A percentile compares a stretch with the other conserved stretches of the same genome.
Evolutionary conservation across 2,113 vertebrate genomes (phyloP).

Genomic region (Pterophyllum scalare): DNA sequence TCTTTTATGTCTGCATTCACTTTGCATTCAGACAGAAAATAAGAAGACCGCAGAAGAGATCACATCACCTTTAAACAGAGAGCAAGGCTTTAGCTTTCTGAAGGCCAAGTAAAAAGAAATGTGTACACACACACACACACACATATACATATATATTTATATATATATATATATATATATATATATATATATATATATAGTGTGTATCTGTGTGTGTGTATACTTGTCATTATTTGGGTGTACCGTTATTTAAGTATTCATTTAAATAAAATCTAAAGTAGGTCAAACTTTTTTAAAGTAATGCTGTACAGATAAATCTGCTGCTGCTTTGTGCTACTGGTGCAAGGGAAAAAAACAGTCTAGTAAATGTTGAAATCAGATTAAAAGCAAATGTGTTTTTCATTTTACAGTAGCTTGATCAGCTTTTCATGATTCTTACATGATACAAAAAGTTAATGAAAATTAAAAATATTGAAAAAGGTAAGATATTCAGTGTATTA

Average conservation of each 20-base stretch:
- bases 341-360: not conserved
- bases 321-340: too few relatives aligned
- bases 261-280: not conserved
- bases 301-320: not conserved
- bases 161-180: too few relatives aligned
- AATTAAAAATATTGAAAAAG: not conserved
- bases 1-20: slow-evolving; percentile 23
- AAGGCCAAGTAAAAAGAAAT: not conserved
- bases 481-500: not conserved
- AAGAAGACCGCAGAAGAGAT: not conserved
- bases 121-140: too few relatives aligned
- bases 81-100: not conserved
- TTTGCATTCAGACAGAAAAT: slow-evolving; percentile 22
- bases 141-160: too few relatives aligned
- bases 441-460: not conserved
- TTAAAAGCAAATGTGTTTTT: not conserved
- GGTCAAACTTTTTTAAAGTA: too few relatives aligned
- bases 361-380: not conserved
- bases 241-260: not conserved
- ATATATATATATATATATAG: too few relatives aligned
- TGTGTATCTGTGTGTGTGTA: too few relatives aligned
- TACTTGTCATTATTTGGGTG: not conserved
- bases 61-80: slow-evolving; percentile 6
- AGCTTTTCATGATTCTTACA: not conserved
- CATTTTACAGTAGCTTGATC: not conserved